These are phyloP conservation scores for Melanogrammus aeglefinus DNA, from an alignment of 2,797 vertebrate species.

Conservation along the genomic window DNA sequence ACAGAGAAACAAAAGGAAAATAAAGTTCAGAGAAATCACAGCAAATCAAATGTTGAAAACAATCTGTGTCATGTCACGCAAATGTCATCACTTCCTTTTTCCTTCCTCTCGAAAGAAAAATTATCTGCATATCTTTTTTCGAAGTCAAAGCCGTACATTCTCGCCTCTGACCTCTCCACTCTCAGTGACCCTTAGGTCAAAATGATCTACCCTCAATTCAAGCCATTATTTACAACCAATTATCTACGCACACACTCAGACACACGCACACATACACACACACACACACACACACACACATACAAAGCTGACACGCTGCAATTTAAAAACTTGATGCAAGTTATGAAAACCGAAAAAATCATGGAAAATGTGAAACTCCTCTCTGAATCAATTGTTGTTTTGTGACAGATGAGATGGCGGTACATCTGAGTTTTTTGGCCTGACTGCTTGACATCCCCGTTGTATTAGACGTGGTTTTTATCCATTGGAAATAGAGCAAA, in stretches of 20 bases:
- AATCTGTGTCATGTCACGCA: conserved; percentile 70
- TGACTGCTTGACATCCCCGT: conserved; percentile 33
- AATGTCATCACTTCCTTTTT: neutral
- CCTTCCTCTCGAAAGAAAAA: neutral
- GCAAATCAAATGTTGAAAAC: conserved; percentile 72
- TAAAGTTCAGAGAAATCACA: conserved; percentile 67
- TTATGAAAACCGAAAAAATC: conserved; percentile 94
- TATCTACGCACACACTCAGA: conserved; percentile 85
- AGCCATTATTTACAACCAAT: conserved; percentile 90
- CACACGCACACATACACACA: conserved; percentile 70
- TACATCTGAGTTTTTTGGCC: conserved; percentile 15
- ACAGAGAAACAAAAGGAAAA: conserved; percentile 32
- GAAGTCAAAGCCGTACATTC: conserved; percentile 33
- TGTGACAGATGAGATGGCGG: conserved; percentile 8
- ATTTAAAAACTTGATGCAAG: conserved; percentile 99
- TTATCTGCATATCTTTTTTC: neutral
- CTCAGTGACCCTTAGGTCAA: conserved; percentile 35
- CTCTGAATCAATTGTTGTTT: conserved; percentile 24
- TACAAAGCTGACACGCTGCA: conserved; percentile 52
- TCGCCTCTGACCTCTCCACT: conserved; percentile 65
- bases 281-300: neutral
- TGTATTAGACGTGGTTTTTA: conserved; percentile 24
- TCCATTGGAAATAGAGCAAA: conserved; percentile 46
- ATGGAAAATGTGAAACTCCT: conserved; percentile 78
- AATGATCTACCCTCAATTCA: conserved; percentile 70